Base-by-base conservation (phyloP, 2,888 invertebrate species). In the Synergus japonicus region DNA sequence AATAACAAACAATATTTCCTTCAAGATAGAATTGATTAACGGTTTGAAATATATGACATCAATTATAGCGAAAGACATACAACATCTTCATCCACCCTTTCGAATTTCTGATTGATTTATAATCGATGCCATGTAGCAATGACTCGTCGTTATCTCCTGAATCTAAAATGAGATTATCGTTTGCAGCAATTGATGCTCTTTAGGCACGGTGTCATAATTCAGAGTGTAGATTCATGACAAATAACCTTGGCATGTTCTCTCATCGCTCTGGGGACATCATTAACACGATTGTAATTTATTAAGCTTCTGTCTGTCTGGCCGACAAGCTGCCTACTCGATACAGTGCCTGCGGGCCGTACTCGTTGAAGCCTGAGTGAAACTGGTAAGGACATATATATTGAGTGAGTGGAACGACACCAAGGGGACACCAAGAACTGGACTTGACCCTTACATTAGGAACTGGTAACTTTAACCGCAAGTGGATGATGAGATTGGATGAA, bases 231-330 rank as follows among this genome's bases (percentile, higher is more conserved):
- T 79, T 83, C 83, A 78, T 84, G 86, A 86, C 86, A 86, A 85
- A 87, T 86, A 85, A 85, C 85, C 86, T 87, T 81, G 83, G 85
- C 79, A 83, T 83, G 82, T 82, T 82, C 78, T 83, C 78, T 82
- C 78, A 79, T 84, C 81, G 81, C 81, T 81, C 76, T 76, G 78
- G 76, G 83, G 77, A 83, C 82, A 79, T 84, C 84, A 84, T 84
- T 84, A 91, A 89, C 89, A 88, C 90, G 88, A 87, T 90, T 89
- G 90, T 89, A 90, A 91, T 91, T 91, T 91, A 91, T 91, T 89
- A 91, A 88, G 84, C 84, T 83, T 84, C 88, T 87, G 90, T 90
- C 88, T 87, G 85, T 85, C 86, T 84, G 85, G 81, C 86, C 79
- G 82, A 81, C 79, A 79, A 80, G 81, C 80, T 88, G 87, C 88